phyloP scores from a whole-genome alignment of 2,113 vertebrate species.

The Lepidiolamprologus cunningtoni region DNA sequence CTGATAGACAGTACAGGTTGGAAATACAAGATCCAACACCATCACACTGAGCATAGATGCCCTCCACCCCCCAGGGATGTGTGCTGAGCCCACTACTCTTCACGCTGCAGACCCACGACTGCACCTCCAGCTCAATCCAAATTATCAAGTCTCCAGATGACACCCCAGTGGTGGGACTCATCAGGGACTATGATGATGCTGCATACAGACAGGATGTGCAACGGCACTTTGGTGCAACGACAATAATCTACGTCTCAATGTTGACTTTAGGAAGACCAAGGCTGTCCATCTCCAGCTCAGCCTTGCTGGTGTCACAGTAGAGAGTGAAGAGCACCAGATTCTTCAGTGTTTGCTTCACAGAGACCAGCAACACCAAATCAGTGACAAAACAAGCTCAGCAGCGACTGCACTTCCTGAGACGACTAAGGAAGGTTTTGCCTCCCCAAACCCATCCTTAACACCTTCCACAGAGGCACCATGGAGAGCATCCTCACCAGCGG shows the following conservation, averaged over 20 bases:
- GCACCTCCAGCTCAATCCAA: neutral
- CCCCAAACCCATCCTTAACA: neutral
- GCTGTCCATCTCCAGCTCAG: neutral
- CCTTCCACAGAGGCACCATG: neutral
- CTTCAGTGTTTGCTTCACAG: neutral
- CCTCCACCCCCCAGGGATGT: neutral
- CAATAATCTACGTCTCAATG: neutral
- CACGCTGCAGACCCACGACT: neutral
- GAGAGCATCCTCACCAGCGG: accelerated
- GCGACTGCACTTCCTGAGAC: neutral
- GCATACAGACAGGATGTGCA: neutral
- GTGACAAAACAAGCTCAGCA: neutral
- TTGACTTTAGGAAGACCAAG: neutral
- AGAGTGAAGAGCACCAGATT: neutral
- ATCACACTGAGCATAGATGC: neutral
- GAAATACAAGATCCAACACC: neutral
- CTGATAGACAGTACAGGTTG: neutral
- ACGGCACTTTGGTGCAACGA: neutral
- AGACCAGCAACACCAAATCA: neutral
- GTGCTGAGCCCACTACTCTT: neutral
- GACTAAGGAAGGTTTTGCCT: neutral
- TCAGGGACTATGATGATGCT: neutral
- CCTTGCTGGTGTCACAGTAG: neutral
- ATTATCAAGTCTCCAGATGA: neutral
- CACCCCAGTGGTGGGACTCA: neutral